Percentiles rank a stretch among this genome's conserved stretches.
Evolutionary conservation across 2,797 vertebrate species (phyloP).

Genomic region (Trachops cirrhosus): DNA sequence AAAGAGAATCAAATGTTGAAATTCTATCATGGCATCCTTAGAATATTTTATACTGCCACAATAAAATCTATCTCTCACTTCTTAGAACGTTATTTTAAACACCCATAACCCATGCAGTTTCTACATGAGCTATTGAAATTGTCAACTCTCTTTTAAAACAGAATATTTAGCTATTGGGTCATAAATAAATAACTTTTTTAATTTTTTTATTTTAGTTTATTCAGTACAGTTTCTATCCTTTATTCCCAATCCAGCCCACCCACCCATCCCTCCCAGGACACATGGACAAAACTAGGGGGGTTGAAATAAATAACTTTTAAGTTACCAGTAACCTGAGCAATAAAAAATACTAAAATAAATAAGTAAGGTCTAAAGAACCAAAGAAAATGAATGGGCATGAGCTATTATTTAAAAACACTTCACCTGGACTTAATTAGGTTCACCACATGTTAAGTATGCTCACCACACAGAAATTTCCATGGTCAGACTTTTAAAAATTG

Average conservation of each 20-base stretch:
- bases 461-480: not conserved
- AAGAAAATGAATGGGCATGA: not conserved
- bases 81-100: not conserved
- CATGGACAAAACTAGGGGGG: too few relatives aligned
- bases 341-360: conserved; percentile 1
- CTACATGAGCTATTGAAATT: not conserved
- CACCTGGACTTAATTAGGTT: too few relatives aligned
- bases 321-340: not conserved
- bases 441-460: not conserved
- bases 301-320: not conserved
- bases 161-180: not conserved
- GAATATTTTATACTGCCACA: not conserved
- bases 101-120: not conserved
- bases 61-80: not conserved
- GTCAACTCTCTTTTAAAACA: not conserved
- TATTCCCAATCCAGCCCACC: too few relatives aligned
- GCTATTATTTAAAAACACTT: too few relatives aligned
- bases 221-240: too few relatives aligned
- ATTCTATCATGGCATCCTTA: not conserved
- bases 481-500: not conserved
- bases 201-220: too few relatives aligned
- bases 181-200: not conserved
- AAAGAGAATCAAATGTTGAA: not conserved
- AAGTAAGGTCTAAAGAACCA: not conserved
- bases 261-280: too few relatives aligned